Evolutionary conservation across 2,888 invertebrate species (phyloP), one percentile per base, ranked within the genome.

Genomic region (Plusia festucae): DNA sequence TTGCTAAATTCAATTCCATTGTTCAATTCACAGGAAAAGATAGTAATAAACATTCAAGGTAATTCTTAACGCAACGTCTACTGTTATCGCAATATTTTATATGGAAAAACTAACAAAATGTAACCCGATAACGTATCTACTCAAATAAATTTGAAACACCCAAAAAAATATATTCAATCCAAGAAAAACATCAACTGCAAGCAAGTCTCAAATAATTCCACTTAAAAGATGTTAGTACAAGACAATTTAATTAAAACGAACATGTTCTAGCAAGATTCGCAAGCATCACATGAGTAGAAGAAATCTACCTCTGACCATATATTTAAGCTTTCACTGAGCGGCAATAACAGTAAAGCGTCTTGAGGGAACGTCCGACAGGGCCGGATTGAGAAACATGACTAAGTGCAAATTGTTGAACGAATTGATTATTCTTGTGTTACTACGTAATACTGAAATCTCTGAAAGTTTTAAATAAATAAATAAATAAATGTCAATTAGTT

Each of bases 301-400:
- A 86, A 86, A 85, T 85, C 83, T 82, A 85, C 84, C 84, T 85
- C 82, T 83, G 85, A 84, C 85, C 87, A 86, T 89, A 88, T 87
- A 89, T 88, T 84, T 85, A 83, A 85, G 84, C 82, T 85, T 80
- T 84, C 86, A 82, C 86, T 84, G 85, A 87, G 84, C 84, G 87
- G 89, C 89, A 85, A 88, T 92, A 91, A 90, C 89, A 88, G 85
- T 92, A 91, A 92, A 92, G 85, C 85, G 89, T 88, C 91, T 88
- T 83, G 73, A 78, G 89, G 87, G 90, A 89, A 83, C 83, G 70
- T 78, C 75, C 66, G 20, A 6, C 83, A 81, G 87, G 73, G 74
- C 16, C 62, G 83, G 65, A 84, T 70, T 79, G 9, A 60, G 65
- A 52, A 13, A 11, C 20, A 2, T 49, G n/a, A n/a, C n/a, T n/a